These are phyloP conservation scores for Ametastegia equiseti DNA, from an alignment of 2,888 invertebrate genomes.

Conservation along the genomic window DNA sequence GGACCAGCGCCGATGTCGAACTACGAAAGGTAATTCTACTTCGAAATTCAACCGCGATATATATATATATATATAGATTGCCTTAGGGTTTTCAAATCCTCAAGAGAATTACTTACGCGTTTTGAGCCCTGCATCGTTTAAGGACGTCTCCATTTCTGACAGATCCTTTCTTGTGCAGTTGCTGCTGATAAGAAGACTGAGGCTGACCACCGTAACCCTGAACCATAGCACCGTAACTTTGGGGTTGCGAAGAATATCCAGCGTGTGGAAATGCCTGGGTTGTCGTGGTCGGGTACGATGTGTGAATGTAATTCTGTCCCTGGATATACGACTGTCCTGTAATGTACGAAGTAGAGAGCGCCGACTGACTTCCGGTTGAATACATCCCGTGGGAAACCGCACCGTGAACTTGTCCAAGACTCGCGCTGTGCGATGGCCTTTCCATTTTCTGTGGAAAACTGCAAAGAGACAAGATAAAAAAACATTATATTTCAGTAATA, in stretches of 20 bases:
- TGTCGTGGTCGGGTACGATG: constrained; percentile 65
- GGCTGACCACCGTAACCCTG: constrained; percentile 72
- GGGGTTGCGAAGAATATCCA: constrained; percentile 66
- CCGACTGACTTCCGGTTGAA: constrained; percentile 70
- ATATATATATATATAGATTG: too few species aligned
- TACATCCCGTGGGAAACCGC: constrained; percentile 68
- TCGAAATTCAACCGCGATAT: background rate
- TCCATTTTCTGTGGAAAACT: constrained; percentile 75
- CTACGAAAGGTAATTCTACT: too few species aligned
- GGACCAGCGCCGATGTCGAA: background rate
- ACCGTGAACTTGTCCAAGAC: constrained; percentile 67
- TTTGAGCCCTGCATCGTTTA: constrained; percentile 83
- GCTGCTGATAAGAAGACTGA: constrained; percentile 74
- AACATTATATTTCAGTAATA: background rate
- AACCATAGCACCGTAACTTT: constrained; percentile 72
- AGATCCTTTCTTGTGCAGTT: constrained; percentile 82
- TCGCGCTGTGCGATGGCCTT: constrained; percentile 67
- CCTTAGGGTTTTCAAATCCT: too few species aligned
- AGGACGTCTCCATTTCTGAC: constrained; percentile 82
- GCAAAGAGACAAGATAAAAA: constrained; percentile 38
- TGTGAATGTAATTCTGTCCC: constrained; percentile 70
- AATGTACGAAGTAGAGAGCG: constrained; percentile 72
- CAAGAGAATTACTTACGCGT: constrained; percentile 78
- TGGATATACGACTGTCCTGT: constrained; percentile 74
- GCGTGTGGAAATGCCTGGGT: constrained; percentile 68